phyloP scores from a whole-genome alignment of 2,797 vertebrate species.

The Anas capensis region DNA sequence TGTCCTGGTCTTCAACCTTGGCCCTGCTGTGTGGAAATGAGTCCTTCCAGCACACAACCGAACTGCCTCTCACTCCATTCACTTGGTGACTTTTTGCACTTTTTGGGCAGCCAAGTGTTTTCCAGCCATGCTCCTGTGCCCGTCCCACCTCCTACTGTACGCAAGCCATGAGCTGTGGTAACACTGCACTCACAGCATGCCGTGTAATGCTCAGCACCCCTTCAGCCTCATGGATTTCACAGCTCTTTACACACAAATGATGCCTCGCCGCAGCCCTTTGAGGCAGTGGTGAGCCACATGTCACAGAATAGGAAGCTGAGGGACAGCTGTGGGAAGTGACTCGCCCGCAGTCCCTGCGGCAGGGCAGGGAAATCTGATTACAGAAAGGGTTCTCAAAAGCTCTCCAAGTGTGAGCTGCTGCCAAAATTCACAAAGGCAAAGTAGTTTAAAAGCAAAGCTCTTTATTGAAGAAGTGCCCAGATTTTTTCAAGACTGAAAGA shows the following conservation, averaged over 20 bases:
- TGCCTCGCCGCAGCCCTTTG: not conserved
- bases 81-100: not conserved
- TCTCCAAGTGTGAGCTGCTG: constrained; percentile 56
- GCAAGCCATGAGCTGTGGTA: not conserved
- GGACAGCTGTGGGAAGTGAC: constrained; percentile 56
- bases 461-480: constrained; percentile 62
- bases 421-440: constrained; percentile 69
- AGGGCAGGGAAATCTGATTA: constrained; percentile 27
- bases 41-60: not conserved
- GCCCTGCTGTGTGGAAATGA: not conserved
- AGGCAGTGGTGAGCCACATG: not conserved
- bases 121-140: not conserved
- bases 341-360: not conserved
- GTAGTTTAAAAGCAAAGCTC: constrained; percentile 46
- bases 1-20: not conserved
- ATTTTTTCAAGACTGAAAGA: constrained; percentile 64
- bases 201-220: not conserved
- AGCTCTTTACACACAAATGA: not conserved
- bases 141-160: not conserved
- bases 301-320: constrained; percentile 27
- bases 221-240: not conserved
- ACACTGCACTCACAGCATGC: not conserved
- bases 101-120: not conserved
- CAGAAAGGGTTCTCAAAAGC: constrained; percentile 53
- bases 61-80: not conserved